Conservation (phyloP, 2,113 vertebrate species). For the Colistium nudipinnis region DNA sequence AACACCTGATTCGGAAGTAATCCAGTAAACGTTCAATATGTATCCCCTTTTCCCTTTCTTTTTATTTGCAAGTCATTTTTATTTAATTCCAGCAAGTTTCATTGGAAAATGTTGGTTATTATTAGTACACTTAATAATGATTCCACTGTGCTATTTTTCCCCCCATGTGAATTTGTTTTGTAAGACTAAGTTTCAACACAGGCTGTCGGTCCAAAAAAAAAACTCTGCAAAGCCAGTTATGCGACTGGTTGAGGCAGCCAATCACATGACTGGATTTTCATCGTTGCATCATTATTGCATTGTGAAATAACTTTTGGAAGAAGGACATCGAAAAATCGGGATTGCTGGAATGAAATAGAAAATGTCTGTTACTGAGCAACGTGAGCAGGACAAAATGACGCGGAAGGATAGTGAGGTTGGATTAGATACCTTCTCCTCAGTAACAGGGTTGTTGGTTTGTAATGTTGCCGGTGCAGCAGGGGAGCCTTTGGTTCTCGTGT, state of each 20-base stretch:
- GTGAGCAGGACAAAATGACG: not conserved
- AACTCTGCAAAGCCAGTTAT: not conserved
- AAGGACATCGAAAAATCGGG: not conserved
- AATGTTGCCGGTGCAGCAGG: conserved; percentile 12
- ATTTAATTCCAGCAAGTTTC: not conserved
- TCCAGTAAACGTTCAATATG: conserved; percentile 2
- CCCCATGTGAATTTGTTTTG: not conserved
- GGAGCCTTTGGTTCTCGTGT: conserved; percentile 15
- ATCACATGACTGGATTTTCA: not conserved
- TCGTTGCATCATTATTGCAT: not conserved
- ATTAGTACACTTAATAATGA: not conserved
- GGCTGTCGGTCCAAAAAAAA: not conserved
- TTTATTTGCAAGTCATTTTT: not conserved
- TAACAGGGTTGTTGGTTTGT: conserved; percentile 17
- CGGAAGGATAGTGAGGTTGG: not conserved
- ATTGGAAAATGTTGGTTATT: not conserved
- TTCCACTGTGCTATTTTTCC: not conserved
- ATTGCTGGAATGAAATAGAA: not conserved
- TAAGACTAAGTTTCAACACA: not conserved
- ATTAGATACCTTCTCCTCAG: conserved; percentile 10
- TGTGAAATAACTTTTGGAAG: not conserved
- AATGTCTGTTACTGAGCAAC: not conserved
- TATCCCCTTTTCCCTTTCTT: not conserved
- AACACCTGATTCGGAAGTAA: not conserved
- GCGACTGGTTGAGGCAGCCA: conserved; percentile 10